These are phyloP conservation scores for Sinocyclocheilus grahami DNA, from an alignment of 2,113 vertebrate species.

Conservation along the genomic window DNA sequence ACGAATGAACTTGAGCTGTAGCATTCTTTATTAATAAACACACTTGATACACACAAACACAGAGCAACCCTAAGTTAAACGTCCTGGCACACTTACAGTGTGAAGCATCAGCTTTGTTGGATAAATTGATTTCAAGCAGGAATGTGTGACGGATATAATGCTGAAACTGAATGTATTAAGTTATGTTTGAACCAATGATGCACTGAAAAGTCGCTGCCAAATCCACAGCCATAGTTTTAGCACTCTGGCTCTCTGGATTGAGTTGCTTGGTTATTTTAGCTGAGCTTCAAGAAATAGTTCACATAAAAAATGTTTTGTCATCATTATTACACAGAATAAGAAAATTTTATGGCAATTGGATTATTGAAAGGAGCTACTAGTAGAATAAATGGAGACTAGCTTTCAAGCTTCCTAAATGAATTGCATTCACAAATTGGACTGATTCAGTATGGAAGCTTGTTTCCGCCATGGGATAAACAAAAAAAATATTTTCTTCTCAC, in stretches of 20 bases:
- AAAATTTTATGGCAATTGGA: neutral
- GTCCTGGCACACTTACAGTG: conserved; percentile 12
- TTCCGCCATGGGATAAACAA: too few species aligned
- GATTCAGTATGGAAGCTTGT: too few species aligned
- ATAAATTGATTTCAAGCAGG: neutral
- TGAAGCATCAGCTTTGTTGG: neutral
- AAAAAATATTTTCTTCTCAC: too few species aligned
- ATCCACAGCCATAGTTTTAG: neutral
- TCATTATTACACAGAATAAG: neutral
- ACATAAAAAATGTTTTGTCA: neutral
- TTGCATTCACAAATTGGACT: neutral
- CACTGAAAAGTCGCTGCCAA: neutral
- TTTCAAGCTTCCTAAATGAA: neutral
- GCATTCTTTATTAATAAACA: conserved; percentile 43
- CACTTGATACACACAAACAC: conserved; percentile 37
- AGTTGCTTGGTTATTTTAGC: neutral
- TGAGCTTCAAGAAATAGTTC: neutral
- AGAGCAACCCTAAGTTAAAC: conserved; percentile 10
- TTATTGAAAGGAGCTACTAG: neutral
- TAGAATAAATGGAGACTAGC: neutral
- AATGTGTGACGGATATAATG: conserved; percentile 7
- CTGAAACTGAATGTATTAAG: neutral
- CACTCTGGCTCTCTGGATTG: neutral
- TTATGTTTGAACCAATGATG: conserved; percentile 33
- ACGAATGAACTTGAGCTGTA: neutral